Evolutionary conservation across 2,797 vertebrate genomes (phyloP).

Genomic region (Pipistrellus kuhlii): DNA sequence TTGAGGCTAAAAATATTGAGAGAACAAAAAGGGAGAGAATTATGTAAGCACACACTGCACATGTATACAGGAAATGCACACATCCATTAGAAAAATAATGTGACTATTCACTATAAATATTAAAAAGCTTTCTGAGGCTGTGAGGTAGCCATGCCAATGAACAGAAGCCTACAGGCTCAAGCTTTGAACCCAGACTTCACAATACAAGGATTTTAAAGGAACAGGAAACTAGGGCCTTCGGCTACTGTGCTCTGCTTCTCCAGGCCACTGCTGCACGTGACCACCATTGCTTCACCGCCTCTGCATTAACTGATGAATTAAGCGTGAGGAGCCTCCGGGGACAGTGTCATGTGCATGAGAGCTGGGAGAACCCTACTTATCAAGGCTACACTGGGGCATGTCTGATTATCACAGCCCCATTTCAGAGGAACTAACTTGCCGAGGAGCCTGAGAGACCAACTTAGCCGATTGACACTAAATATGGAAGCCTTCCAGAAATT

Average conservation of each 20-base stretch:
- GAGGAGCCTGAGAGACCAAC: neutral
- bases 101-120: neutral
- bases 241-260: neutral
- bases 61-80: neutral
- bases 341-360: neutral
- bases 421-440: neutral
- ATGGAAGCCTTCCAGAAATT: constrained; percentile 49
- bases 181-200: neutral
- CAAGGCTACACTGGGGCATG: neutral
- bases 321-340: neutral
- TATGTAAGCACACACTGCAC: neutral
- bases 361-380: neutral
- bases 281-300: fast-evolving
- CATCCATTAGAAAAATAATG: neutral
- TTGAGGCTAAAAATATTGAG: neutral
- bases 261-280: neutral
- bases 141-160: neutral
- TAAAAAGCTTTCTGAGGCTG: neutral
- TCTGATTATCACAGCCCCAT: neutral
- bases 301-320: too few species aligned
- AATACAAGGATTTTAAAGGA: neutral
- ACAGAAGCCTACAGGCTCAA: neutral
- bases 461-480: constrained; percentile 31
- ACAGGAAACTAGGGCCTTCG: neutral
- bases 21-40: neutral